Evolutionary conservation across 2,888 invertebrate genomes (phyloP).

Genomic region (Pocota personata): DNA sequence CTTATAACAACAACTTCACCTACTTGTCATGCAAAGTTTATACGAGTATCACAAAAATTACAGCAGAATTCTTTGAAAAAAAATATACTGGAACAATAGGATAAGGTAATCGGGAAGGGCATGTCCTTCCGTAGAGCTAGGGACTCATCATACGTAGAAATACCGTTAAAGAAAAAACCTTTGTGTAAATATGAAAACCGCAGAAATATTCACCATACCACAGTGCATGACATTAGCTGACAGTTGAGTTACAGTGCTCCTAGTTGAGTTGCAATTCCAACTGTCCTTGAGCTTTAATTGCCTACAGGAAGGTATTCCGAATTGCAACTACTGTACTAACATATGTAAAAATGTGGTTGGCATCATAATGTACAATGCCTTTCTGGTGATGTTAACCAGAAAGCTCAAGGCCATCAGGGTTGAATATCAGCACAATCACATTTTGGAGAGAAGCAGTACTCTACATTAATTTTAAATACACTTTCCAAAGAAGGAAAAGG

Average conservation of each 20-base stretch:
- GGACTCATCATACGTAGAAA: not conserved
- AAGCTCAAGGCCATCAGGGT: not conserved
- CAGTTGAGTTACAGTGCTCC: not conserved
- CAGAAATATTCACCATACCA: not conserved
- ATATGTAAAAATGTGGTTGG: not conserved
- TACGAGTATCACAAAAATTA: not conserved
- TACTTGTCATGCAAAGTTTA: not conserved
- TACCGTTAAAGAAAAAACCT: not conserved
- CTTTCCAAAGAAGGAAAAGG: not conserved
- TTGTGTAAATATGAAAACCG: not conserved
- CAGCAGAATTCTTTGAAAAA: not conserved
- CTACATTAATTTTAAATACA: not conserved
- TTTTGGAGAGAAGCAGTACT: not conserved
- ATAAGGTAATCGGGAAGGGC: not conserved
- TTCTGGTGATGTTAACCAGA: not conserved
- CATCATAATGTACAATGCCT: not conserved
- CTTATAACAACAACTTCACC: too few species aligned
- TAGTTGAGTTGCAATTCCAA: conserved; percentile 7
- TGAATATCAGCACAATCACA: not conserved
- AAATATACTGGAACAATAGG: not conserved
- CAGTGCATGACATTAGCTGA: not conserved
- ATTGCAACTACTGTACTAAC: not conserved
- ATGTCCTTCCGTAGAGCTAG: not conserved
- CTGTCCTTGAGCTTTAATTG: not conserved
- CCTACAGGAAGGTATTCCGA: not conserved